Evolutionary conservation across 1,140 invertebrate species (phyloP).

Genomic region (Radopholus similis): DNA sequence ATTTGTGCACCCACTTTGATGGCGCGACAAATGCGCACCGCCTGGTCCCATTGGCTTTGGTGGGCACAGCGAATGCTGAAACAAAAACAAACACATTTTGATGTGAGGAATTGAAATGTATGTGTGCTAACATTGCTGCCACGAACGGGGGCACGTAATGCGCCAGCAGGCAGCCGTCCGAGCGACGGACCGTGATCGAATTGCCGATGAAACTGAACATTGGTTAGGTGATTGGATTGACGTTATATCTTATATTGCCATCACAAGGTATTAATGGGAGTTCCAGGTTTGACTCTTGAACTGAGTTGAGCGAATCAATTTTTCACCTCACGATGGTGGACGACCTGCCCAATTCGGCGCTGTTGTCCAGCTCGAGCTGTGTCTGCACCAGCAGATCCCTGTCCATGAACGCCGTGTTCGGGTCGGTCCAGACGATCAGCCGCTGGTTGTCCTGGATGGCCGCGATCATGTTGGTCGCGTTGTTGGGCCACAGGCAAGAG

Average conservation of each 20-base stretch:
- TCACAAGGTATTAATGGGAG: too few relatives aligned
- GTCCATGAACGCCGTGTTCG: constrained; percentile 73
- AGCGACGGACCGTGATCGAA: constrained; percentile 71
- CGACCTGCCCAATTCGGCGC: constrained; percentile 47
- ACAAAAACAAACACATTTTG: neutral
- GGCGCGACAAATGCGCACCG: constrained; percentile 73
- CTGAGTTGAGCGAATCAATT: too few relatives aligned
- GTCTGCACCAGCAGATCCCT: constrained; percentile 70
- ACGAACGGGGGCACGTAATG: constrained; percentile 70
- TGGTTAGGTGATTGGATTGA: neutral
- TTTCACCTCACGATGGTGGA: constrained; percentile 45
- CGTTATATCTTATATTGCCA: neutral
- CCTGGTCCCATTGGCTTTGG: constrained; percentile 72
- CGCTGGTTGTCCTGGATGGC: constrained; percentile 74
- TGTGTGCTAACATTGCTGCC: constrained; percentile 40
- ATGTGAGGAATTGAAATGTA: neutral
- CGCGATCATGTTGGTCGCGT: constrained; percentile 76
- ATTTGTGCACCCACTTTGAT: constrained; percentile 67
- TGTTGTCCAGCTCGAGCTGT: constrained; percentile 64
- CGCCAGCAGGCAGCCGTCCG: constrained; percentile 70
- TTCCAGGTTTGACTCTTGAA: too few relatives aligned
- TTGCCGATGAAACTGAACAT: constrained; percentile 73
- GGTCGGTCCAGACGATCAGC: constrained; percentile 76
- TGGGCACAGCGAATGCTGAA: constrained; percentile 69
- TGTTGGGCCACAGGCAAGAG: constrained; percentile 76